Base-by-base conservation (phyloP, 2,797 vertebrate genomes). In the Peromyscus nudipes region DNA sequence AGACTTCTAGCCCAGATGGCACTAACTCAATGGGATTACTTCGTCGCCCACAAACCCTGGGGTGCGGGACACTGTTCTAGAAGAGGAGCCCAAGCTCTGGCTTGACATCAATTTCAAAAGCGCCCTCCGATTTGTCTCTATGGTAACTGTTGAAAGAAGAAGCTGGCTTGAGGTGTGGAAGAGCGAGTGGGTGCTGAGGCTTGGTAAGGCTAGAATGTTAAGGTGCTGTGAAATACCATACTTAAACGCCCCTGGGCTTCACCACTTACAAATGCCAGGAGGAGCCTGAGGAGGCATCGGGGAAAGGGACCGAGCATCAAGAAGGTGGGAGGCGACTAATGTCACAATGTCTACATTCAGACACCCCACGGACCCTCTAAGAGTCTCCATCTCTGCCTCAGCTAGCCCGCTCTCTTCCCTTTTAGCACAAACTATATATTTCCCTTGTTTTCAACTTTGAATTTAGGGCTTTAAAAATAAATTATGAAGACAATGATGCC, bases 381-480 rank as follows among this genome's bases (percentile, higher is more conserved):
- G 71, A 52, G 73, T 57, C 43, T 77, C 55, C 16, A 12, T 27
- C 60, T 93, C 81, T 90, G 49, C 62, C 46, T 95, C 89, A 65
- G 62, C n/a, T 57, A 25, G 55, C 37, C 25, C 1, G 92, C 55
- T 96, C 46, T 89, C 65, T 86, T 81, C 62, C 57, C 37, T 82
- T 62, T 65, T 79, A 91, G 83, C 96, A 69, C 85, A 4, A 52
- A 55, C 29, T 92, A 9, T 92, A 25, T 81, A 80, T 90, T 94
- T 97, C 60, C 55, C 40, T 93, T 93, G 40, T 84, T 96, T 96
- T 95, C 82, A 92, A 84, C 60, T 95, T 94, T 95, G 75, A 95
- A 96, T 67, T 71, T 95, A 96, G 92, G 64, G 82, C 60, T 97
- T 95, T 91, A 80, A 96, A 97, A 95, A 76, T 77, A 21, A 34